Base-by-base conservation (phyloP, 1,140 invertebrate genomes). In the Centruroides sculpturatus region DNA sequence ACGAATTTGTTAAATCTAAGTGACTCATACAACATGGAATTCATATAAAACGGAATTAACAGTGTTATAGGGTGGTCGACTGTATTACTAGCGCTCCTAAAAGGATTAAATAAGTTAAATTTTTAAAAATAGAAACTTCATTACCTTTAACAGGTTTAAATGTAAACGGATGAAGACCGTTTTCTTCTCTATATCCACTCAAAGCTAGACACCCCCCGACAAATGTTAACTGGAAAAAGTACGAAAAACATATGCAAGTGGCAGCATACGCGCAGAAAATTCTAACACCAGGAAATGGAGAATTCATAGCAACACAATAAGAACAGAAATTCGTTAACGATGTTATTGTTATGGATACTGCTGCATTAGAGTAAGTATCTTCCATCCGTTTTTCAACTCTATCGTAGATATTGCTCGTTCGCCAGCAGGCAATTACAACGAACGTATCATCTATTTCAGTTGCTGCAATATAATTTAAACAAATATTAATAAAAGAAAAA, bases 371-470 rank as follows among this genome's bases (percentile, higher is more conserved):
- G 69, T 96, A 80, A 73, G 88, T 90, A 53, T 83, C 77, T 0
- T 85, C 90, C 83, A 97, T 87, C 46, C 92, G 76, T 69, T 90
- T 84, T 0, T 86, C 84, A 2, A 97, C 86, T 9, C 83, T 77
- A 63, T 85, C 80, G 67, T 85, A 83, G 11, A 85, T 81, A 1
- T 85, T 83, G 0, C 89, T 91, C 41, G 89, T 77, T 59, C 91
- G 77, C 89, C 91, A 95, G 0, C 91, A 88, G 0, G 92, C 92
- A 63, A 97, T 74, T 85, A 98, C 91, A 4, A 96, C 90, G 74
- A 97, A 96, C 41, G 92, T 96, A 73, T 96, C 92, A 72, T 97
- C 92, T 56, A 95, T 93, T 51, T 92, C 92, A 68, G 96, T 93
- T 69, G 91, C 92, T 95, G 71, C 48, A 73, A 41, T 6, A 41